Conservation (phyloP, 2,888 invertebrate species). For the Baronia brevicornis region DNA sequence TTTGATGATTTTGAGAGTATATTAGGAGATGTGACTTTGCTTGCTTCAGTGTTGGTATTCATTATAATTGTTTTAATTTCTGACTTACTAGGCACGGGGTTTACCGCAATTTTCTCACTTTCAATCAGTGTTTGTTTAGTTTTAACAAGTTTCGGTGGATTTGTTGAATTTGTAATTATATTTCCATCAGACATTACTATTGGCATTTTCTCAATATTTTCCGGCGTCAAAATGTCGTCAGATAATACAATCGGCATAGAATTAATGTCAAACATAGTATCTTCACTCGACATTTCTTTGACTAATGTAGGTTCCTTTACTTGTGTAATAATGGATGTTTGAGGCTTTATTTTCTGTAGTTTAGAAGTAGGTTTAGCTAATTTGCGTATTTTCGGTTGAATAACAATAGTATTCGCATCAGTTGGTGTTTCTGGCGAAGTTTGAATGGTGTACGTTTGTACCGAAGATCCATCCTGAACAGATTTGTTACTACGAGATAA, state of each 20-base stretch:
- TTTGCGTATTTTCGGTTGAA: conserved; percentile 59
- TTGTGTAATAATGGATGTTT: conserved; percentile 40
- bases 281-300: conserved; percentile 35
- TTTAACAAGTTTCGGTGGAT: conserved; percentile 47
- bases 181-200: conserved; percentile 73
- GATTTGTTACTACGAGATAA: conserved; percentile 48
- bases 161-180: conserved; percentile 43
- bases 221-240: conserved; percentile 80
- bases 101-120: conserved; percentile 45
- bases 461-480: conserved; percentile 45
- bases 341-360: conserved; percentile 51
- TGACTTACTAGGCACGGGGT: conserved; percentile 37
- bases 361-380: conserved; percentile 46
- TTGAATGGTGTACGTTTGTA: conserved; percentile 65
- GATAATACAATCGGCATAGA: conserved; percentile 85
- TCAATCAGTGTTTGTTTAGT: conserved; percentile 41
- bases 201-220: conserved; percentile 81
- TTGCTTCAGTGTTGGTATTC: conserved; percentile 47
- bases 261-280: conserved; percentile 80
- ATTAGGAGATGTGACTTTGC: conserved; percentile 60
- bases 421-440: conserved; percentile 44
- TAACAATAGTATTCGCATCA: conserved; percentile 53
- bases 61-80: conserved; percentile 59
- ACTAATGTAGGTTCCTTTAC: conserved; percentile 34
- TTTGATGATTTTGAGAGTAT: conserved; percentile 68